These are phyloP conservation scores for Trichonephila clavata DNA, from an alignment of 1,140 invertebrate genomes.

Conservation along the genomic window DNA sequence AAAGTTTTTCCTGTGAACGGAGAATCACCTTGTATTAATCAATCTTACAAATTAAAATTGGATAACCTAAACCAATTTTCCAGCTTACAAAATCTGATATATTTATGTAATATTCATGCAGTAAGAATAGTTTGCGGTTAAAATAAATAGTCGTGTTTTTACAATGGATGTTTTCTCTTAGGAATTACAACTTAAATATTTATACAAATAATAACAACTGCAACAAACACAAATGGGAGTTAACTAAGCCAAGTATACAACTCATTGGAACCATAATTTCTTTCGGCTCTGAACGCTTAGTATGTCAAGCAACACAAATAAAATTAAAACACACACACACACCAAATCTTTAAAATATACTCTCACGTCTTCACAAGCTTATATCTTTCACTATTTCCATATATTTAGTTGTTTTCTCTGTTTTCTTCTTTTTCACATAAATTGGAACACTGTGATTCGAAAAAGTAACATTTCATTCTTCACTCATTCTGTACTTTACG, in stretches of 20 bases:
- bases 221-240: not conserved
- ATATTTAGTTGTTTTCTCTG: not conserved
- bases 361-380: not conserved
- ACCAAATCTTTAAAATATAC: not conserved
- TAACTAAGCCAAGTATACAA: not conserved
- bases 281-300: not conserved
- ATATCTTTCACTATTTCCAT: not conserved
- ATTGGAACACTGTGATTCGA: not conserved
- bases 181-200: not conserved
- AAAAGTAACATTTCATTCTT: not conserved
- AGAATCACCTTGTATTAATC: too few relatives aligned
- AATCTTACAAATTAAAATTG: too few relatives aligned
- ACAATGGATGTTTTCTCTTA: not conserved
- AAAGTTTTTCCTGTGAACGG: too few relatives aligned
- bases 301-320: not conserved
- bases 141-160: not conserved
- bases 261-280: not conserved
- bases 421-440: not conserved
- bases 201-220: not conserved
- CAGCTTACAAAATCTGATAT: too few relatives aligned
- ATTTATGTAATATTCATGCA: too few relatives aligned
- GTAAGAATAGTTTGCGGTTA: too few relatives aligned
- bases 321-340: not conserved
- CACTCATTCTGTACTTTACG: not conserved
- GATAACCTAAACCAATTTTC: too few relatives aligned